Base-by-base conservation (phyloP, 2,888 invertebrate species). In the Brenthis ino region DNA sequence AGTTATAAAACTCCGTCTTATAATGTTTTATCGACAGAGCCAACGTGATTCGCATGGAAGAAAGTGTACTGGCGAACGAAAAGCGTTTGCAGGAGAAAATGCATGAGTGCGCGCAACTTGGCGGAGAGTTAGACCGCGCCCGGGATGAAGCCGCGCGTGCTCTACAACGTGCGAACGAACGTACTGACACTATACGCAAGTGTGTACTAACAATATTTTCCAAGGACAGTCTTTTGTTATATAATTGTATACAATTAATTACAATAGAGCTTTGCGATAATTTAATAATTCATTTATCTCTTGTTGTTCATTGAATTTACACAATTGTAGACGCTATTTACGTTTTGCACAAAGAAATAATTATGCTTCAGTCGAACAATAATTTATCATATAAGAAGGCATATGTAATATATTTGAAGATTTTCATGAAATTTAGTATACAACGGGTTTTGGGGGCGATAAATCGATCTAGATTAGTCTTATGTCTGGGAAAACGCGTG, bases 111-210 rank as follows among this genome's bases (percentile, higher is more conserved):
- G 94, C 94, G 0, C 94, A 95, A 78, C 80, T 96, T 1, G 94
- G 94, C 1, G 94, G 95, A 0, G 95, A 95, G 81, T 83, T 96
- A 60, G 95, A 96, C 76, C 90, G 94, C 55, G 93, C 95, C 0
- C 85, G 96, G 0, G 95, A 96, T 76, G 96, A 96, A 79, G 95
- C 95, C 0, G 95, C 95, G 0, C 84, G 95, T 5, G 95, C 95
- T 68, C 85, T 96, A 33, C 93, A 94, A 1, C 90, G 95, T 14
- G 94, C 95, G 43, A 95, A 95, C 76, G 95, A 95, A 68, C 91
- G 95, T 65, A 94, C 94, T 12, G 96, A 96, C 68, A 95, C 94
- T 1, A 92, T 95, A 6, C 92, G 89, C 75, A 91, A 92, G 91
- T 93, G 82, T 75, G 94, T 64, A 13, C 24, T 47, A 24, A 54